A percentile compares a stretch with the other conserved stretches of the same genome.
phyloP scores from a whole-genome alignment of 2,888 invertebrate genomes.

The Stegophylla sp. region DNA sequence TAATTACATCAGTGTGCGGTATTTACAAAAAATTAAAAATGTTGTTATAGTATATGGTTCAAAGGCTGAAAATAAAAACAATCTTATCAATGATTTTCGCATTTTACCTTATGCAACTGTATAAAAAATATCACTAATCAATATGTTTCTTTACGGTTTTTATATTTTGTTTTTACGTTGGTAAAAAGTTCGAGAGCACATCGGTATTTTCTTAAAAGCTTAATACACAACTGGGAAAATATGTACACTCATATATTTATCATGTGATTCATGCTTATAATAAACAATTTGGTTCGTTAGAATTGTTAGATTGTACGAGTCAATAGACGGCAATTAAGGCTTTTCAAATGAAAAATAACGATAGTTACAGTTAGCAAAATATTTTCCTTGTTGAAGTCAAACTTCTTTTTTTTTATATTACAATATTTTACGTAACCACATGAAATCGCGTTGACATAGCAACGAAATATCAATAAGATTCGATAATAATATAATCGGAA shows the following conservation, averaged over 20 bases:
- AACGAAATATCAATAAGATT: too few relatives aligned
- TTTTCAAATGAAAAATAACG: too few relatives aligned
- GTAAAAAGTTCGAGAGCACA: not conserved
- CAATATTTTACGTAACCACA: too few relatives aligned
- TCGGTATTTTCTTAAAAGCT: not conserved
- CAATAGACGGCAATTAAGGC: too few relatives aligned
- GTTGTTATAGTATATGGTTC: constrained; percentile 3
- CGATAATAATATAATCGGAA: too few relatives aligned
- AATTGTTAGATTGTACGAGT: not conserved
- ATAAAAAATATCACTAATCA: not conserved
- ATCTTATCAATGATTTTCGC: constrained; percentile 26
- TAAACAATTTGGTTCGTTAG: not conserved
- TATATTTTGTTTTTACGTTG: not conserved
- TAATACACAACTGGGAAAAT: too few relatives aligned
- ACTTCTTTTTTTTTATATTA: too few relatives aligned
- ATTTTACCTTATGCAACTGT: constrained; percentile 16
- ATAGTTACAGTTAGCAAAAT: too few relatives aligned
- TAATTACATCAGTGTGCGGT: not conserved
- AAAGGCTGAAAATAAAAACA: constrained; percentile 12
- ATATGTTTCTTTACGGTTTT: not conserved
- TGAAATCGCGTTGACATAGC: too few relatives aligned
- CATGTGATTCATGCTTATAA: not conserved
- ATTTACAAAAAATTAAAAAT: not conserved
- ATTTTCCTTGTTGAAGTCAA: too few relatives aligned
- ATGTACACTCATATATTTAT: not conserved